Percentiles rank a stretch among this genome's conserved stretches.
Evolutionary conservation across 2,797 vertebrate genomes (phyloP).

Genomic region (Sebastolobus alascanus): DNA sequence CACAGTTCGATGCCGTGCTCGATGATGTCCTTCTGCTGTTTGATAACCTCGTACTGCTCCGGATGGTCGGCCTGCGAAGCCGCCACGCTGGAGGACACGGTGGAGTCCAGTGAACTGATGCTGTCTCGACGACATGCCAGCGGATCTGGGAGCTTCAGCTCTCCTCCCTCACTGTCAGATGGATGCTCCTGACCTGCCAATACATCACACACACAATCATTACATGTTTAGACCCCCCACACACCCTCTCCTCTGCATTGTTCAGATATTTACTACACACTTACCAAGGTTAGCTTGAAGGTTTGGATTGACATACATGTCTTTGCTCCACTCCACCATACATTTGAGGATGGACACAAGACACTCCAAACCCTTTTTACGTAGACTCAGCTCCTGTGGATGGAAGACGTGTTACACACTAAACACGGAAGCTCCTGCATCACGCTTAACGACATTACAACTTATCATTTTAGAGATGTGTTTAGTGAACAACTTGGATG

Average conservation of each 20-base stretch:
- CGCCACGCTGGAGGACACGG: constrained; percentile 89
- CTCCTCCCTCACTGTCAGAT: constrained; percentile 89
- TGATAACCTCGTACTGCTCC: constrained; percentile 97
- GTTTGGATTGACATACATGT: constrained; percentile 98
- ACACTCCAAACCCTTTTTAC: constrained; percentile 98
- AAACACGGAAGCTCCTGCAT: not conserved
- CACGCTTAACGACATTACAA: not conserved
- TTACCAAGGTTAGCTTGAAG: constrained; percentile 94
- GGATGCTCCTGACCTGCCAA: constrained; percentile 91
- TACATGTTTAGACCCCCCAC: fast-evolving
- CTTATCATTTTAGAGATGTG: not conserved
- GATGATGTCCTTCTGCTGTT: constrained; percentile 98
- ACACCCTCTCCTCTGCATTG: fast-evolving
- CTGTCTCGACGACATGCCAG: constrained; percentile 89
- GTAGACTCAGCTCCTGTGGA: constrained; percentile 92
- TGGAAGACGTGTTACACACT: not conserved
- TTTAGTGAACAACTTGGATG: not conserved
- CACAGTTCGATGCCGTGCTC: constrained; percentile 97
- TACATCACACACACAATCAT: not conserved
- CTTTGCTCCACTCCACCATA: constrained; percentile 99
- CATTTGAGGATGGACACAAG: constrained; percentile 98
- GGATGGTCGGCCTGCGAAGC: constrained; percentile 89
- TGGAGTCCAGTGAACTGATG: constrained; percentile 93
- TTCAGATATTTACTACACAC: constrained; percentile 39
- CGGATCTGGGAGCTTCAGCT: constrained; percentile 90